Conservation (phyloP, 2,888 invertebrate genomes). For the Drosophila leonis region DNA sequence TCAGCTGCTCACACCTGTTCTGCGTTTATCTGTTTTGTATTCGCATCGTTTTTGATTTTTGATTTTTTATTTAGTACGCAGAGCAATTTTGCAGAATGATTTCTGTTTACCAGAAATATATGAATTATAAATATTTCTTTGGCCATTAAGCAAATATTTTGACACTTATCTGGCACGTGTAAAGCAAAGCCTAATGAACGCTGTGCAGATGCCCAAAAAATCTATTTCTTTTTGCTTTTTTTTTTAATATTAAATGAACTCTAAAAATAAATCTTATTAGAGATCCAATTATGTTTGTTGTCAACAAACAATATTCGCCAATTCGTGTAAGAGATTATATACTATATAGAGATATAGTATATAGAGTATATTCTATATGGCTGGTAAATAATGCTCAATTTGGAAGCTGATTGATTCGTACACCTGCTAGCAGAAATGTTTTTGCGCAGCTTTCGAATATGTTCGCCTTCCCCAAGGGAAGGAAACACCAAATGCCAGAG, state of each 20-base stretch:
- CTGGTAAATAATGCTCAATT: slow-evolving; percentile 54
- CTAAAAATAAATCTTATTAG: slow-evolving; percentile 23
- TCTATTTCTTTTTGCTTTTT: background rate
- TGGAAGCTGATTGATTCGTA: slow-evolving; percentile 60
- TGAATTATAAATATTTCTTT: slow-evolving; percentile 20
- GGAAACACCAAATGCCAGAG: slow-evolving; percentile 26
- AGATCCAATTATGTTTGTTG: slow-evolving; percentile 27
- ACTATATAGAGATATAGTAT: background rate
- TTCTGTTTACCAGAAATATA: slow-evolving; percentile 13
- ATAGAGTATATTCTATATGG: slow-evolving; percentile 13
- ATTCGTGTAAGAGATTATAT: slow-evolving; percentile 6
- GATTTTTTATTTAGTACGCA: background rate
- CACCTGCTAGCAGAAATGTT: slow-evolving; percentile 68
- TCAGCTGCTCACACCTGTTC: slow-evolving; percentile 19
- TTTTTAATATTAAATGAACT: background rate
- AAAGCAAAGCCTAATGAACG: slow-evolving; percentile 11
- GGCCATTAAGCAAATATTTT: slow-evolving; percentile 36
- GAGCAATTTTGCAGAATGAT: slow-evolving; percentile 1
- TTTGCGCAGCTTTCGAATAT: slow-evolving; percentile 22
- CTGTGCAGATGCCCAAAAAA: slow-evolving; percentile 15
- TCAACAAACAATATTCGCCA: slow-evolving; percentile 15
- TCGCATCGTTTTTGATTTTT: background rate
- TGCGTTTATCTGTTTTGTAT: slow-evolving; percentile 10
- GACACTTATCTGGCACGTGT: slow-evolving; percentile 37
- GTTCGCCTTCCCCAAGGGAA: background rate